These are phyloP conservation scores for Metalampra italica DNA, from an alignment of 2,888 invertebrate species.

Conservation along the genomic window DNA sequence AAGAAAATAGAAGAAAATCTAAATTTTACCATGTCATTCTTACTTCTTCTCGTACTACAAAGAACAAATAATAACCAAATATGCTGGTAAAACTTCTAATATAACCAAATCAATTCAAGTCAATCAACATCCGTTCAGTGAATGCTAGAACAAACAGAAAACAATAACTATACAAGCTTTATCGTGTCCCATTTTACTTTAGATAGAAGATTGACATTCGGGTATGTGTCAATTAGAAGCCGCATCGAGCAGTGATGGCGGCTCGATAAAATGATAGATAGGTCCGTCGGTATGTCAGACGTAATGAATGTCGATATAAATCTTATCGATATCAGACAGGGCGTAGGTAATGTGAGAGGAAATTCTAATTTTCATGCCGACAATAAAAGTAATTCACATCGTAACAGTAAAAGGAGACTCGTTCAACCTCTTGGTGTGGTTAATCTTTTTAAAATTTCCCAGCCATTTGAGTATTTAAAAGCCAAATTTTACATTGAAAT, in stretches of 20 bases:
- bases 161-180: background rate
- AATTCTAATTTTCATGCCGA: background rate
- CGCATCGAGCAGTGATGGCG: background rate
- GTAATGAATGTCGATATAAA: constrained; percentile 13
- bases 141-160: background rate
- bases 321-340: constrained; percentile 5
- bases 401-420: too few relatives aligned
- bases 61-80: too few relatives aligned
- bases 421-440: too few relatives aligned
- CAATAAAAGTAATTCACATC: too few relatives aligned
- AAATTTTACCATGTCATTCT: too few relatives aligned
- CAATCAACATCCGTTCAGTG: background rate
- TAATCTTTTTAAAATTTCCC: too few relatives aligned
- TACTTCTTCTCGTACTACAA: too few relatives aligned
- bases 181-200: background rate
- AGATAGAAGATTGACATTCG: background rate
- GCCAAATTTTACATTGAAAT: too few relatives aligned
- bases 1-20: too few relatives aligned
- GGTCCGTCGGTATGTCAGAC: constrained; percentile 3
- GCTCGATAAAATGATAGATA: background rate
- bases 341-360: constrained; percentile 3
- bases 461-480: too few relatives aligned
- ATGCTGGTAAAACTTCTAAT: too few relatives aligned
- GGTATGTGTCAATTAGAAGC: constrained; percentile 3
- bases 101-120: too few relatives aligned